Evolutionary conservation across 37 sponge, comb jelly and placozoan genomes (phyloP), one percentile per base, ranked within the genome.

Genomic region (Axinella damicornis): DNA sequence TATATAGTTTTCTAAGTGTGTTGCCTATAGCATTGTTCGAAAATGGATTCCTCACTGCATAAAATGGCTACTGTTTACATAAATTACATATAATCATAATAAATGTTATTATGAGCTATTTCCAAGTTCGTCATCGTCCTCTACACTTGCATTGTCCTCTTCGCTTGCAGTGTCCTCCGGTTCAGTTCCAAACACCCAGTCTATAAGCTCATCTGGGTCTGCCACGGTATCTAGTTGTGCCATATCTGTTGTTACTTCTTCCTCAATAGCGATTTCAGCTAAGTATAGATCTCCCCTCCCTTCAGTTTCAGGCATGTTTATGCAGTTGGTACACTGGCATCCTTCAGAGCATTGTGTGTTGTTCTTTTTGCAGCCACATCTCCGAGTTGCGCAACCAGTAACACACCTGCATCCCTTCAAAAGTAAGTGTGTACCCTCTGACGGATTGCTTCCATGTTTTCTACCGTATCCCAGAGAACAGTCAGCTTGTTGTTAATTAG

Each of bases 391-490:
- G 63, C 79, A 78, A 11, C 79, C 79, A 35, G 74, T 73, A 19
- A 24, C 53, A 39, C 74, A 78, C 32, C 68, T 80, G 58, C 81
- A 80, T 40, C 71, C 81, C 27, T 37, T 80, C 17, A 30, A 21
- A 16, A 80, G 56, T 16, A 39, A 12, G 9, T 5, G 18, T 27
- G 17, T 5, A 83, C 83, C 60, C 83, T 71, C 16, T 57, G 64
- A 14, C 38, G 32, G 36, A 83, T 38, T 27, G 73, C 25, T 32
- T 16, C 31, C 16, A 71, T 11, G 53, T 83, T 60, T 4, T 58
- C 64, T 28, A 34, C 63, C 9, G 60, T 83, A 41, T 73, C 83
- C 83, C 83, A 83, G 2, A 18, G n/a, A 1, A 83, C 74, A 1
- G 39, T 14, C 39, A 83, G 65, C 20, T 32, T 53, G 20, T 12